Evolutionary conservation across 2,113 vertebrate genomes (phyloP), one percentile per base, ranked within the genome.

Genomic region (Laticauda laticaudata): DNA sequence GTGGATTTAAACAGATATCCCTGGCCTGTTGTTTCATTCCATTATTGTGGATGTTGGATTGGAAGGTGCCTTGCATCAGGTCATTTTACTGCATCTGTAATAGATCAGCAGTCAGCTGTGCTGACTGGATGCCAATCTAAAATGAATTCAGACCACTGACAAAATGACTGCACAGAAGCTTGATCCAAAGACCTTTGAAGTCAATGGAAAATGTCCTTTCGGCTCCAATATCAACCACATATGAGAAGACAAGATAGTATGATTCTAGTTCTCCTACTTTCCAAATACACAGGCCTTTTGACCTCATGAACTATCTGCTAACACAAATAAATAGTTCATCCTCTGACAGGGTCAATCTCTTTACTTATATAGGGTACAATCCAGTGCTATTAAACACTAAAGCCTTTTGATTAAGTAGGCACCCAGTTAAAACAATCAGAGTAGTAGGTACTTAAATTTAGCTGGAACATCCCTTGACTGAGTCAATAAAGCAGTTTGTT

Each of bases 221-320:
- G 39, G 9, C 92, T 94, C 91, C 93, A 94, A 93, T 51, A 2
- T 91, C 92, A 93, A 94, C 85, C 7, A 85, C 0, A 0, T 59
- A 34, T 89, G 69, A 88, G 29, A 91, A 91, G 81, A 81, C 34
- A 21, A 54, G 95, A 86, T 94, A 75, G 95, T 94, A 90, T 5
- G 92, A 75, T n/a, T 45, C 92, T 94, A 53, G 86, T 59, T 29
- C 88, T 87, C 21, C 34, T 69, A 18, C 53, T 91, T 92, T 94
- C 91, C 95, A 96, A 94, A 93, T 87, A 75, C 0, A 1, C n/a
- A 90, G 92, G 93, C 86, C 92, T 88, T 92, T 93, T 53, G 81
- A 92, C 95, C 95, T 94, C 89, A 81, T 92, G 94, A 94, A n/a
- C 45, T 87, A 87, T 90, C 95, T 88, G 53, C 51, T 75, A 91